Conservation (phyloP, 2,888 invertebrate species). For the Dynastes grantii region DNA sequence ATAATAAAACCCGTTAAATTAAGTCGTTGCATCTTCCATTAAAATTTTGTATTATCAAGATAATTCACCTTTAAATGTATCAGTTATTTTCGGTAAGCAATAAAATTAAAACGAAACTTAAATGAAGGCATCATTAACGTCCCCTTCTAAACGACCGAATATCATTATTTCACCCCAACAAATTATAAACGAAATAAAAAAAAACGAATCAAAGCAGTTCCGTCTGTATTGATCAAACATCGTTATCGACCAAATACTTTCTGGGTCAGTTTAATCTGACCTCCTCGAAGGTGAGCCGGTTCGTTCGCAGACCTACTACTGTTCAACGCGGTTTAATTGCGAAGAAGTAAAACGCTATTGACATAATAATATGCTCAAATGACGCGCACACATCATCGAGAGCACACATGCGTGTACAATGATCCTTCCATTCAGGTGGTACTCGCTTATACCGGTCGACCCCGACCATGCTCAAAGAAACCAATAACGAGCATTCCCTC, state of each 20-base stretch:
- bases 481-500: conserved; percentile 24
- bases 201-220: conserved; percentile 2
- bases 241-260: conserved; percentile 50
- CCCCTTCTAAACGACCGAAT: background rate
- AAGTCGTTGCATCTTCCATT: too few relatives aligned
- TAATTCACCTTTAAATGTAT: too few relatives aligned
- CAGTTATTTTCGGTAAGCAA: too few relatives aligned
- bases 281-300: conserved; percentile 13
- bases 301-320: background rate
- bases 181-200: background rate
- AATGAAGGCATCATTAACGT: background rate
- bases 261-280: conserved; percentile 48
- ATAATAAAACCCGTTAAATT: too few relatives aligned
- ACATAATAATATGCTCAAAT: conserved; percentile 36
- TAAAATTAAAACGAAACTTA: too few relatives aligned
- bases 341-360: conserved; percentile 15
- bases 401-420: conserved; percentile 40
- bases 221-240: conserved; percentile 46
- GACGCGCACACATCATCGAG: conserved; percentile 13
- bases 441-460: background rate
- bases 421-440: conserved; percentile 33
- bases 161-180: conserved; percentile 13
- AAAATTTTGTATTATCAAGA: too few relatives aligned
- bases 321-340: conserved; percentile 23
- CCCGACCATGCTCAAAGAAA: conserved; percentile 28